Evolutionary conservation across 2,113 vertebrate species (phyloP).

Genomic region (Labeo catla): DNA sequence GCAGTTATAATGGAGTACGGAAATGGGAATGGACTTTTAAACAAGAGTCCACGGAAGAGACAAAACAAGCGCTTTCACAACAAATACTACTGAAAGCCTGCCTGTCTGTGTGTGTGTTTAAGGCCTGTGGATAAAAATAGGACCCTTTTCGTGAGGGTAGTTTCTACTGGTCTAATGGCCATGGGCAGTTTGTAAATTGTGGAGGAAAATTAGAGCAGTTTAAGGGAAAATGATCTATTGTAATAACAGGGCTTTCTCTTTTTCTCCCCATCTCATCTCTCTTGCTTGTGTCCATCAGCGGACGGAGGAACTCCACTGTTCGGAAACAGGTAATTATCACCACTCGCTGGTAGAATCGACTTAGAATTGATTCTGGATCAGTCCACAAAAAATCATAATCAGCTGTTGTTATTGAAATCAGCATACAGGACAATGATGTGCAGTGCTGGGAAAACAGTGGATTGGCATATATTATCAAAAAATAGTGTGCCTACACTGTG

Average conservation of each 20-base stretch:
- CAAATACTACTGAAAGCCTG: background rate
- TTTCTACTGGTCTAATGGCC: slow-evolving; percentile 50
- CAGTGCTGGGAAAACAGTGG: background rate
- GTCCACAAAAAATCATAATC: background rate
- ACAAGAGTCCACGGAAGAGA: background rate
- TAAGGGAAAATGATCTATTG: slow-evolving; percentile 66
- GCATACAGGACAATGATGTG: background rate
- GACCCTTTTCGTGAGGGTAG: slow-evolving; percentile 31
- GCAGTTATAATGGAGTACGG: background rate
- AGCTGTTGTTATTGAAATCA: background rate
- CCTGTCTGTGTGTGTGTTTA: slow-evolving; percentile 38
- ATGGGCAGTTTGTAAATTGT: slow-evolving; percentile 26
- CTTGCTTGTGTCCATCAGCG: slow-evolving; percentile 63
- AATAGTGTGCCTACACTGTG: background rate
- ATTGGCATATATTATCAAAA: background rate
- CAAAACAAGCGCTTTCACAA: slow-evolving; percentile 7
- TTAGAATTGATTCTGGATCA: background rate
- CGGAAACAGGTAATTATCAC: slow-evolving; percentile 91
- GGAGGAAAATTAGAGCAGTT: slow-evolving; percentile 47
- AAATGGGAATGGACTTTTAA: background rate
- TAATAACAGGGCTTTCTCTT: slow-evolving; percentile 66
- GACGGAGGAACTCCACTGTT: slow-evolving; percentile 86
- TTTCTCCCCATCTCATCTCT: slow-evolving; percentile 38
- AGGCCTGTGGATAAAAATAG: slow-evolving; percentile 43
- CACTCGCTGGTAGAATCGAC: background rate